A percentile compares a stretch with the other conserved stretches of the same genome.
Evolutionary conservation across 2,888 invertebrate genomes (phyloP).

Genomic region (Synergus gifuensis): DNA sequence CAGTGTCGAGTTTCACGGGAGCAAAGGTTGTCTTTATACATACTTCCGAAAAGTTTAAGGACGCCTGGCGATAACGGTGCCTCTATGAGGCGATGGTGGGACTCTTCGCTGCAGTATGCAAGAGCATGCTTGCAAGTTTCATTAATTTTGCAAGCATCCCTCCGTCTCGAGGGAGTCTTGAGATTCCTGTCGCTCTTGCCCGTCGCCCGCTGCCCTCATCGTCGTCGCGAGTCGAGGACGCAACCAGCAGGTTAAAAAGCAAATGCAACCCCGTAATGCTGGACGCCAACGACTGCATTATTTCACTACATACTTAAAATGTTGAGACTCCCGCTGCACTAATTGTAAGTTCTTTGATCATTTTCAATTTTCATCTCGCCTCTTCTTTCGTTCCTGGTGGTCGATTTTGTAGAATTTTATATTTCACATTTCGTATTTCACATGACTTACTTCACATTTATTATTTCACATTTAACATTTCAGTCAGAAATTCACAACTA

Average conservation of each 20-base stretch:
- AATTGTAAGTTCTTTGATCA: no score
- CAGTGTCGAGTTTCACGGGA: background rate
- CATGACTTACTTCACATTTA: no score
- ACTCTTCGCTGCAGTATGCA: background rate
- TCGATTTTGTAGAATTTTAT: no score
- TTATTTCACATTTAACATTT: no score
- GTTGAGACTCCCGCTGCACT: background rate
- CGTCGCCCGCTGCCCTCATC: background rate
- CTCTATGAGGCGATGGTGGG: background rate
- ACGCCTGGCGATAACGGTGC: background rate
- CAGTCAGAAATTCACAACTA: no score
- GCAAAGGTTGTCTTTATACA: background rate
- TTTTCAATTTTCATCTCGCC: no score
- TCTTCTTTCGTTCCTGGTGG: no score
- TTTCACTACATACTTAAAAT: background rate
- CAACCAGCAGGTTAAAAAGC: background rate
- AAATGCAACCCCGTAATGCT: slow-evolving; percentile 5
- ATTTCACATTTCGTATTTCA: no score
- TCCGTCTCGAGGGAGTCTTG: slow-evolving; percentile 10
- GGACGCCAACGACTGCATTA: background rate
- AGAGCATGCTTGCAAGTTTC: background rate
- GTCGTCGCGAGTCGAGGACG: background rate
- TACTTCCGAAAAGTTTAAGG: background rate
- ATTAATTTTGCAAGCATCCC: slow-evolving; percentile 17
- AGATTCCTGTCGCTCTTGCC: background rate